Evolutionary conservation across 2,797 vertebrate genomes (phyloP), one percentile per base, ranked within the genome.

Genomic region (Spheniscus humboldti): DNA sequence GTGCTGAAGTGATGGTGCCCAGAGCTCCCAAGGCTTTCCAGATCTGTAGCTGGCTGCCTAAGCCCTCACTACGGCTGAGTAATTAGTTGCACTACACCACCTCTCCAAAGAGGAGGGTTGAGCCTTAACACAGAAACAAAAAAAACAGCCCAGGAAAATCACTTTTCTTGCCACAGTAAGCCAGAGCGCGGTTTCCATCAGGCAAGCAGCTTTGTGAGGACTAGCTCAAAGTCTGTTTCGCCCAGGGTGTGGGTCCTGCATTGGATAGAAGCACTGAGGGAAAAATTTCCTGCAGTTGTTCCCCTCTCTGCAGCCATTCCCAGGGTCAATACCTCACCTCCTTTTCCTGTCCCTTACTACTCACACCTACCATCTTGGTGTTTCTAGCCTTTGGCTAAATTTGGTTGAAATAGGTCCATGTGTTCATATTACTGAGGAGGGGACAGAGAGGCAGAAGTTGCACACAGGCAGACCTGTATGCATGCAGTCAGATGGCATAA

Each of bases 11-110:
- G 11, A 31, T n/a, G 30, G 18, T 71, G 8, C 27, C 12, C 28
- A 60, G 33, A 57, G 5, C 20, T 60, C 30, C 20, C 11, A 13
- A 11, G 30, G 8, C 5, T 87, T 79, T 78, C 55, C 12, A 27
- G 33, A 31, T 47, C 28, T 56, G 9, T 20, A 28, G 24, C n/a
- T 59, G 30, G 9, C 4, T 77, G 18, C 33, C 27, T 28, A 62
- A 35, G 13, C 14, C 18, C 28, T 72, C 27, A 30, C 19, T 14
- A 17, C 1, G 4, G 18, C 18, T 3, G 0, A 56, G 19, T 5
- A 31, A 57, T 28, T n/a, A 37, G 10, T 22, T 60, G 59, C 14
- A 52, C 27, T n/a, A 48, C 10, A 59, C 2, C 2, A 31, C 3
- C 4, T 19, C 33, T 80, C 55, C 3, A 4, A 94, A 64, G 25